A percentile compares a stretch with the other conserved stretches of the same genome.
phyloP scores from a whole-genome alignment of 2,888 invertebrate genomes.

The Callyntrura guangdongensis region DNA sequence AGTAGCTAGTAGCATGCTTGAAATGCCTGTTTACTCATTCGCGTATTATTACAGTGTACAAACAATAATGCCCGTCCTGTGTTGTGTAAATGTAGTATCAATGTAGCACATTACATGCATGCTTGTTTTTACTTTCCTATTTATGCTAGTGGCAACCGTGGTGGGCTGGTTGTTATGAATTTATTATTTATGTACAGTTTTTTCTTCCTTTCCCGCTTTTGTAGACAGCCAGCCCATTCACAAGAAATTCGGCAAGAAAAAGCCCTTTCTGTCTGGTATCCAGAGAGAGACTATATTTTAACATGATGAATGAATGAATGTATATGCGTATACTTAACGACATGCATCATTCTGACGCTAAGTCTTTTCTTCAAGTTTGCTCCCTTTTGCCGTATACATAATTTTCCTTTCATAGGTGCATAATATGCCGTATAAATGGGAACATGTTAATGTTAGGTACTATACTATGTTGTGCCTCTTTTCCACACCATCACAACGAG shows the following conservation, averaged over 20 bases:
- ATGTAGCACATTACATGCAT: constrained; percentile 13
- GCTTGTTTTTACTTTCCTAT: background rate
- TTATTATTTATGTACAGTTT: constrained; percentile 75
- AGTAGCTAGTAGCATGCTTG: constrained; percentile 21
- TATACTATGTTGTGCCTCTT: background rate
- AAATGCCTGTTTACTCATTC: background rate
- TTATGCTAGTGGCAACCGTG: constrained; percentile 25
- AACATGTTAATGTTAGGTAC: no score
- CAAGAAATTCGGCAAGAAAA: constrained; percentile 53
- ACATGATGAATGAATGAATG: constrained; percentile 71
- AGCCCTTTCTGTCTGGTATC: constrained; percentile 34
- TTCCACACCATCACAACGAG: background rate
- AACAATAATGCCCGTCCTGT: background rate
- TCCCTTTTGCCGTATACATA: constrained; percentile 38
- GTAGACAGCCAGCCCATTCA: constrained; percentile 17
- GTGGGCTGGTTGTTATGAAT: constrained; percentile 66
- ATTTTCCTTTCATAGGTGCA: background rate
- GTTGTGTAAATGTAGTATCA: constrained; percentile 7
- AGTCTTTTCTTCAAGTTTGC: constrained; percentile 70
- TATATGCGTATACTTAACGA: constrained; percentile 54
- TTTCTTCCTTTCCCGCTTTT: constrained; percentile 12
- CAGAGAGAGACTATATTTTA: constrained; percentile 48
- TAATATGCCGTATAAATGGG: background rate
- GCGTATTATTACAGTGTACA: background rate
- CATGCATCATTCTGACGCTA: constrained; percentile 76